Percentiles rank a stretch among this genome's conserved stretches.
phyloP scores from a whole-genome alignment of 2,113 vertebrate genomes.

The Thunnus maccoyii region DNA sequence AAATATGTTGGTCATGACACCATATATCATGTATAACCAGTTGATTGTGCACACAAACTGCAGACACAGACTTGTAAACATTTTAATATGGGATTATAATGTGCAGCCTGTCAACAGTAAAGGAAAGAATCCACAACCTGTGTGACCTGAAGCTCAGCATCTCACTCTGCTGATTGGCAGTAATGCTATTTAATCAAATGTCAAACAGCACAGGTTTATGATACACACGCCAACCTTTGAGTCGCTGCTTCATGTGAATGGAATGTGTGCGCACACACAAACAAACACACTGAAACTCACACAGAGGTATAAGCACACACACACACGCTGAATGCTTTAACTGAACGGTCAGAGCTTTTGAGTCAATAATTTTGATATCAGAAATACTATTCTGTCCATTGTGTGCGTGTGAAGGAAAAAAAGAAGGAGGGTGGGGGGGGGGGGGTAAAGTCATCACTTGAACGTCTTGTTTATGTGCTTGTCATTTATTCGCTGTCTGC shows the following conservation, averaged over 20 bases:
- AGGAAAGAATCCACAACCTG: constrained; percentile 50
- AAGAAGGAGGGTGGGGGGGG: not conserved
- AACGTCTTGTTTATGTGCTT: constrained; percentile 81
- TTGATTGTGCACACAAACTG: constrained; percentile 47
- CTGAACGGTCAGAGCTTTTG: constrained; percentile 51
- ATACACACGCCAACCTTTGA: constrained; percentile 77
- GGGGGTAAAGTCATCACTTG: constrained; percentile 69
- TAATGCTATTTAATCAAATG: constrained; percentile 85
- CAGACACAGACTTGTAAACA: constrained; percentile 62
- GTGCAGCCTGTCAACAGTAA: constrained; percentile 57
- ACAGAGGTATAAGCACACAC: constrained; percentile 26
- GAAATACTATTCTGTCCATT: constrained; percentile 58
- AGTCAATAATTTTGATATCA: constrained; percentile 78
- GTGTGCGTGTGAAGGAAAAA: constrained; percentile 37
- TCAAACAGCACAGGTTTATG: constrained; percentile 79
- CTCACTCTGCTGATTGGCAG: constrained; percentile 77
- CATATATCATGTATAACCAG: constrained; percentile 26
- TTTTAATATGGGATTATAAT: constrained; percentile 48
- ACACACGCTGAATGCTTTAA: constrained; percentile 32
- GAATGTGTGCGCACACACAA: constrained; percentile 44
- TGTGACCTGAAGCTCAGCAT: constrained; percentile 64
- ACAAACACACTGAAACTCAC: constrained; percentile 49
- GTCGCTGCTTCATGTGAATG: constrained; percentile 55
- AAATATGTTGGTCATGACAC: constrained; percentile 14
- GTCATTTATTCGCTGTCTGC: constrained; percentile 79